phyloP scores from a whole-genome alignment of 2,888 invertebrate genomes.

The Latrodectus elegans region DNA sequence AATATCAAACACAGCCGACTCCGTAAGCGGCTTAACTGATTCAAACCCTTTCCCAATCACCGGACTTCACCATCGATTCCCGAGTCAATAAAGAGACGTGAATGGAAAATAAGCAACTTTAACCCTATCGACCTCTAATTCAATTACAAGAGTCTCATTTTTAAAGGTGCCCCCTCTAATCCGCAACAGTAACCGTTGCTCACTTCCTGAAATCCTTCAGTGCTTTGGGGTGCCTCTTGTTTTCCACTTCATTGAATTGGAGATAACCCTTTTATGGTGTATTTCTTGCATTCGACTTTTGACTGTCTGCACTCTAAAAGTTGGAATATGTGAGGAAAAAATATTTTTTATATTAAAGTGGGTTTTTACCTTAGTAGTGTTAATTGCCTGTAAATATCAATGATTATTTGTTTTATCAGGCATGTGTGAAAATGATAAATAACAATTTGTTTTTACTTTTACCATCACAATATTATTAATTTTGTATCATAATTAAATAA shows the following conservation, averaged over 20 bases:
- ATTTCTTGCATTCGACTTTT: constrained; percentile 34
- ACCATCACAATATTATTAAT: too few species aligned
- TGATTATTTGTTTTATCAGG: too few species aligned
- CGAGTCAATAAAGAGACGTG: neutral
- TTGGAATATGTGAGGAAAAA: neutral
- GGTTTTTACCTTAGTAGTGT: too few species aligned
- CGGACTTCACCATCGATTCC: constrained; percentile 34
- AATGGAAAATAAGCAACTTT: constrained; percentile 49
- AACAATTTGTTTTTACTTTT: too few species aligned
- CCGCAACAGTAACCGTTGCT: constrained; percentile 40
- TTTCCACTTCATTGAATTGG: constrained; percentile 38
- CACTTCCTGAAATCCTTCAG: constrained; percentile 48
- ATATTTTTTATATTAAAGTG: too few species aligned
- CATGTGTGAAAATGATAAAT: too few species aligned
- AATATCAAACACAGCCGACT: constrained; percentile 51
- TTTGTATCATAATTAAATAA: too few species aligned
- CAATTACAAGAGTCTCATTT: constrained; percentile 41
- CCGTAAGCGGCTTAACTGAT: constrained; percentile 50
- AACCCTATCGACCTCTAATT: constrained; percentile 67
- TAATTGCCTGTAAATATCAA: too few species aligned
- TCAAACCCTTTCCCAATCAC: constrained; percentile 54
- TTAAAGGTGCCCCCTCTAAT: constrained; percentile 44
- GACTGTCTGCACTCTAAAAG: neutral
- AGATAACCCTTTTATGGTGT: constrained; percentile 41
- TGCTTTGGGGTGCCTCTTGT: constrained; percentile 35